Percentiles rank a stretch among this genome's conserved stretches.
phyloP scores from a whole-genome alignment of 1,140 invertebrate genomes.

The Apis dorsata region DNA sequence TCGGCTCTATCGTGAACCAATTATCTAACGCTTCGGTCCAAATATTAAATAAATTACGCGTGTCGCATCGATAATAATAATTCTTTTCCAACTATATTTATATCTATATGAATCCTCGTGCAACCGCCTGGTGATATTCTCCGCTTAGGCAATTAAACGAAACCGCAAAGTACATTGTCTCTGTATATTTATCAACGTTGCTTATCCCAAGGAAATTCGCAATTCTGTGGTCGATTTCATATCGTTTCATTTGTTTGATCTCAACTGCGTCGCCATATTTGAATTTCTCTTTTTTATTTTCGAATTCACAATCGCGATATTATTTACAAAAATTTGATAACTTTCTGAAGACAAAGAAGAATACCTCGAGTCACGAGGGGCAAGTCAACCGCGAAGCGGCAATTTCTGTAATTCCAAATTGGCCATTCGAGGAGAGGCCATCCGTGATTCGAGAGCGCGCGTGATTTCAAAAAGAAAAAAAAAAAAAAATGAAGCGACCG shows the following conservation, averaged over 20 bases:
- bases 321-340: too few relatives aligned
- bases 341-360: conserved; percentile 3
- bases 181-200: neutral
- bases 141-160: conserved; percentile 10
- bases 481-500: neutral
- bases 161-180: conserved; percentile 23
- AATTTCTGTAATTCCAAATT: conserved; percentile 58
- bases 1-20: too few relatives aligned
- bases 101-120: conserved; percentile 13
- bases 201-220: conserved; percentile 10
- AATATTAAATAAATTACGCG: neutral
- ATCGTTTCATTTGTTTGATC: neutral
- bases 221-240: neutral
- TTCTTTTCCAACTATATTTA: neutral
- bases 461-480: neutral
- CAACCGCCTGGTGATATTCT: neutral
- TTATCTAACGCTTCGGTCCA: too few relatives aligned
- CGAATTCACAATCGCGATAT: too few relatives aligned
- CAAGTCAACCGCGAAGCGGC: conserved; percentile 61
- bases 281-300: neutral
- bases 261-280: too few relatives aligned
- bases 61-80: neutral
- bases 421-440: conserved; percentile 34
- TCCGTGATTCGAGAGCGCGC: conserved; percentile 32
- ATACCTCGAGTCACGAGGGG: conserved; percentile 37